These are phyloP conservation scores for Phalacrocorax pelagicus DNA, from an alignment of 2,113 vertebrate genomes.

Conservation along the genomic window DNA sequence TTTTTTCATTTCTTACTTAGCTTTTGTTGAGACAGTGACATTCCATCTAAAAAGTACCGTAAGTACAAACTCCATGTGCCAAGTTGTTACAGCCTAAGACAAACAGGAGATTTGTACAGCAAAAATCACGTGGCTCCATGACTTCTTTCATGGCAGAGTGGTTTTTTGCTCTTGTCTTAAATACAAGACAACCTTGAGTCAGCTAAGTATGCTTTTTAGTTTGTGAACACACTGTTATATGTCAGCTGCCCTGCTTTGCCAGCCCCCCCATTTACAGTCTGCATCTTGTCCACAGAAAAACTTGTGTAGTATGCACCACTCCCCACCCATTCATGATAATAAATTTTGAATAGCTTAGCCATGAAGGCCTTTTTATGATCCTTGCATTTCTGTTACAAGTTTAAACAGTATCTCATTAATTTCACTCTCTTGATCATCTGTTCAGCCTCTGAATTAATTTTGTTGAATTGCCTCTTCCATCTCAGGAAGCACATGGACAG, in stretches of 20 bases:
- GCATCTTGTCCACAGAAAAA: not conserved
- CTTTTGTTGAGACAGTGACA: not conserved
- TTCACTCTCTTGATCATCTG: not conserved
- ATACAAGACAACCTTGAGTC: not conserved
- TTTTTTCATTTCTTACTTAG: not conserved
- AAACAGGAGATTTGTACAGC: not conserved
- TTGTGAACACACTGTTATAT: not conserved
- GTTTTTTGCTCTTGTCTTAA: not conserved
- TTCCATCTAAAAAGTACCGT: not conserved
- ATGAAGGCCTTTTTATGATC: not conserved
- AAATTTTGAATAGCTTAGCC: not conserved
- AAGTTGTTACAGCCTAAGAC: not conserved
- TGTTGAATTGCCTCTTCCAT: not conserved
- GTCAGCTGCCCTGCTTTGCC: not conserved
- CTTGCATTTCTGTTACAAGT: not conserved
- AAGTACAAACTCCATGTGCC: not conserved
- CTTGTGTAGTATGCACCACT: fast-evolving
- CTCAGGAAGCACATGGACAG: not conserved
- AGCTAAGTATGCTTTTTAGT: not conserved
- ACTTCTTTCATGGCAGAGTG: not conserved
- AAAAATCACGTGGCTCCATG: not conserved
- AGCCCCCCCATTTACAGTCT: fast-evolving
- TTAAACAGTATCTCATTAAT: not conserved
- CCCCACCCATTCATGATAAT: not conserved
- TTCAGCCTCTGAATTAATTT: not conserved